Conservation (phyloP, 2,797 vertebrate genomes). For the Dipus sagitta region DNA sequence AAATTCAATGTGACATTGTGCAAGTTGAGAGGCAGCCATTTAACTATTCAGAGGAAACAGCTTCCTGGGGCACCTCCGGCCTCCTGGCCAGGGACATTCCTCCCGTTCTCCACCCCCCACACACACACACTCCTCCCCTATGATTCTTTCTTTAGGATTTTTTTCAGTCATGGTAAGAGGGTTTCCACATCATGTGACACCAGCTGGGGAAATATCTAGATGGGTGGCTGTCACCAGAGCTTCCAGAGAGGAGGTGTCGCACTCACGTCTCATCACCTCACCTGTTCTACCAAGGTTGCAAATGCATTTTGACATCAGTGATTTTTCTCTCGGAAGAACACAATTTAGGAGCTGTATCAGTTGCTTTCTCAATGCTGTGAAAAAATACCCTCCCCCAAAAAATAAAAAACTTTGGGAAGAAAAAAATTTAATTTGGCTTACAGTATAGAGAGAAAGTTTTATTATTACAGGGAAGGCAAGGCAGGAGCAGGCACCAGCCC, state of each 20-base stretch:
- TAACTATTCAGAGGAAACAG: slow-evolving; percentile 90
- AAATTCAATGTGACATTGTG: slow-evolving; percentile 93
- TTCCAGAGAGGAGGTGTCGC: neutral
- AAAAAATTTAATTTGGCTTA: neutral
- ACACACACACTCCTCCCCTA: neutral
- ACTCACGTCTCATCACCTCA: neutral
- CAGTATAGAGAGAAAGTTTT: neutral
- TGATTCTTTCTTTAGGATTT: slow-evolving; percentile 61
- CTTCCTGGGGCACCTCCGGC: slow-evolving; percentile 87
- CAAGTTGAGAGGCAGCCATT: slow-evolving; percentile 88
- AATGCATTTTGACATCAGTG: neutral
- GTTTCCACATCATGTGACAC: slow-evolving; percentile 64
- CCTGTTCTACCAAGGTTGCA: neutral
- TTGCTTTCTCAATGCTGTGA: too few species aligned
- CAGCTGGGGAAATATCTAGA: slow-evolving; percentile 1
- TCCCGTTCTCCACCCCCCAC: neutral
- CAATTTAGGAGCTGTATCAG: neutral
- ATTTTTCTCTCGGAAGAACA: neutral
- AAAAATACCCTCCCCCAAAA: neutral
- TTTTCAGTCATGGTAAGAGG: slow-evolving; percentile 52
- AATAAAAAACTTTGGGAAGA: neutral
- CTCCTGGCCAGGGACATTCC: slow-evolving; percentile 85
- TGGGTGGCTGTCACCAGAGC: neutral
- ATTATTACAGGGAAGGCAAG: too few species aligned
- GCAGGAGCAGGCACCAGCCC: neutral